Evolutionary conservation across 2,113 vertebrate genomes (phyloP), one percentile per base, ranked within the genome.

Genomic region (Riparia riparia): DNA sequence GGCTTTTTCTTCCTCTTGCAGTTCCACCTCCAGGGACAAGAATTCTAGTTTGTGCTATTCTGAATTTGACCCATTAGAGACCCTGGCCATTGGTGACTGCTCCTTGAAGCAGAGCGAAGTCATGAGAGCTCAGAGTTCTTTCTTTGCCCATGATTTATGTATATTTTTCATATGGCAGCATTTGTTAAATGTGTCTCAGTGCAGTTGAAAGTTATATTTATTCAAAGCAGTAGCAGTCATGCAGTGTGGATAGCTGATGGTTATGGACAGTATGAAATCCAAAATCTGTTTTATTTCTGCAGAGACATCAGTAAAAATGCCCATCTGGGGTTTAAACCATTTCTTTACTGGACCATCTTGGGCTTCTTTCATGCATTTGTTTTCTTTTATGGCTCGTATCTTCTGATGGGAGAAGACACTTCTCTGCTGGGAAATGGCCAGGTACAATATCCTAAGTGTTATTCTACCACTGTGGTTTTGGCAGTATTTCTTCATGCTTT

Each of bases 301-400:
- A 99, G 99, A 98, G 99, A 99, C 96, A 99, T 99, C 97, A 99
- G 99, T 98, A 99, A 98, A 98, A 99, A 99, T 90, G 97, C 98
- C 74, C 97, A 98, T 88, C 98, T 99, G 82, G 99, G 99, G 71
- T 99, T 98, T 97, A 98, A 98, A 97, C 99, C 98, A 25, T 99
- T 99, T 97, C 96, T 99, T 96, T 99, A 99, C 97, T 99, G 99
- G 99, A 99, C 99, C 14, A 20, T 99, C 87, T 96, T 99, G 97
- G 99, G 99, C 83, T 99, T 99, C 97, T 98, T 97, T 96, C 99
- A 99, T 66, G 99, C 99, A 78, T 99, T 99, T 86, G 97, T 99
- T 96, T 99, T 99, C 98, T 99, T 99, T 97, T 99, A 99, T 84
- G 99, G 99, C 42, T 99, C 99, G 0, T 99, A 99, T 97, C 98